These are phyloP conservation scores for Drosophila tripunctata DNA, from an alignment of 2,888 invertebrate species.

Conservation along the genomic window DNA sequence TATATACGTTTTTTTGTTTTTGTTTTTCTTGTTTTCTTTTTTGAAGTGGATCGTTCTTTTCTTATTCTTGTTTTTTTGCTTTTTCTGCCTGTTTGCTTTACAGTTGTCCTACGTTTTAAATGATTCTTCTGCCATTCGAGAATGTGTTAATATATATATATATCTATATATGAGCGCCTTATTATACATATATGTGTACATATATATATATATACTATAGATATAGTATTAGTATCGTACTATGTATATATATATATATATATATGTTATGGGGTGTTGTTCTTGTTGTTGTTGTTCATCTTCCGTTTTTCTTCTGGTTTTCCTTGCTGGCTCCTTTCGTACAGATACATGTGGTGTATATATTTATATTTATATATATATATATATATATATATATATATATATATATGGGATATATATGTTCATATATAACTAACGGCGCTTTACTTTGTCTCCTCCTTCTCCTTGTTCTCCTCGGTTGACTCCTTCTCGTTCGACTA, in stretches of 20 bases:
- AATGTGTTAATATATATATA: slow-evolving; percentile 67
- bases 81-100: slow-evolving; percentile 69
- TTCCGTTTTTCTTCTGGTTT: slow-evolving; percentile 29
- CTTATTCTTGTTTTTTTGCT: slow-evolving; percentile 49
- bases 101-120: slow-evolving; percentile 77
- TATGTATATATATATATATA: slow-evolving; percentile 66
- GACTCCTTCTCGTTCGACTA: slow-evolving; percentile 92
- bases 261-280: slow-evolving; percentile 65
- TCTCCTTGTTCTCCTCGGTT: slow-evolving; percentile 89
- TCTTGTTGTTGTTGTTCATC: slow-evolving; percentile 38
- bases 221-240: slow-evolving; percentile 63
- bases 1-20: slow-evolving; percentile 71
- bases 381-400: slow-evolving; percentile 54
- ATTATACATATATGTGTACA: slow-evolving; percentile 43
- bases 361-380: slow-evolving; percentile 42
- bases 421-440: slow-evolving; percentile 64
- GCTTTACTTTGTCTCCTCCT: slow-evolving; percentile 85
- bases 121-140: slow-evolving; percentile 66
- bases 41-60: slow-evolving; percentile 55
- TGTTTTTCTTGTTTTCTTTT: slow-evolving; percentile 34
- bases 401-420: slow-evolving; percentile 42
- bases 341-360: too few species aligned
- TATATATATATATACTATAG: slow-evolving; percentile 67
- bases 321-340: too few species aligned
- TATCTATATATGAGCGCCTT: slow-evolving; percentile 42